phyloP scores from a whole-genome alignment of 2,113 vertebrate species.

The Pollimyrus isidori region DNA sequence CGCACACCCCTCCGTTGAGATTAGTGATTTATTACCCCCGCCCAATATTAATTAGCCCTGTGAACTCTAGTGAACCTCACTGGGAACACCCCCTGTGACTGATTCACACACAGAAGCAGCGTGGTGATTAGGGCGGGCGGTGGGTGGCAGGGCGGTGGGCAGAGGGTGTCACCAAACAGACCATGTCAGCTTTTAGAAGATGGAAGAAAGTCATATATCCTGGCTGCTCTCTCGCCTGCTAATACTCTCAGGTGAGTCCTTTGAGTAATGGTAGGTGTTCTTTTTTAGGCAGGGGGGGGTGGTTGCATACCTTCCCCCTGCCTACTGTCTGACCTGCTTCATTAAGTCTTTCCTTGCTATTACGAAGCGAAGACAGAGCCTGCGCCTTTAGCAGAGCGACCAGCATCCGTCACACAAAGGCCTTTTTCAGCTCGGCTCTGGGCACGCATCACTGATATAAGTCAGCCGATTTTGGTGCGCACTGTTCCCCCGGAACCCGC shows the following conservation, averaged over 20 bases:
- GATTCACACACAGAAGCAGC: background rate
- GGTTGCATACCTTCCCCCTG: background rate
- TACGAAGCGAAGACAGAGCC: background rate
- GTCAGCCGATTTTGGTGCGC: background rate
- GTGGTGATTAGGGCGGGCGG: background rate
- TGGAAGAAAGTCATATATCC: background rate
- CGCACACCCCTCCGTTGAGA: background rate
- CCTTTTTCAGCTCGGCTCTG: background rate
- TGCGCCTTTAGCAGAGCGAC: background rate
- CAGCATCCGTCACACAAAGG: background rate
- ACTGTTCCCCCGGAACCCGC: background rate
- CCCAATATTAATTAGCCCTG: constrained; percentile 61
- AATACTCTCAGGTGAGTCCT: background rate
- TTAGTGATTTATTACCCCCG: constrained; percentile 54
- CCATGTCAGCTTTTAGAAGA: background rate
- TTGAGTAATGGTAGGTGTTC: background rate
- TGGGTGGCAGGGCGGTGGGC: too few relatives aligned
- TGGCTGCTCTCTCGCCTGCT: background rate
- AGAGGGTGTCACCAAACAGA: background rate
- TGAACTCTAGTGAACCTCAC: constrained; percentile 46
- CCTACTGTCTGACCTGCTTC: background rate
- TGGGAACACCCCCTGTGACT: constrained; percentile 7
- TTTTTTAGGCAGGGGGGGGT: background rate
- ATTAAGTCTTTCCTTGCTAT: background rate
- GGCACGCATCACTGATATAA: background rate